Evolutionary conservation across 2,113 vertebrate genomes (phyloP), one percentile per base, ranked within the genome.

Genomic region (Athene cunicularia): DNA sequence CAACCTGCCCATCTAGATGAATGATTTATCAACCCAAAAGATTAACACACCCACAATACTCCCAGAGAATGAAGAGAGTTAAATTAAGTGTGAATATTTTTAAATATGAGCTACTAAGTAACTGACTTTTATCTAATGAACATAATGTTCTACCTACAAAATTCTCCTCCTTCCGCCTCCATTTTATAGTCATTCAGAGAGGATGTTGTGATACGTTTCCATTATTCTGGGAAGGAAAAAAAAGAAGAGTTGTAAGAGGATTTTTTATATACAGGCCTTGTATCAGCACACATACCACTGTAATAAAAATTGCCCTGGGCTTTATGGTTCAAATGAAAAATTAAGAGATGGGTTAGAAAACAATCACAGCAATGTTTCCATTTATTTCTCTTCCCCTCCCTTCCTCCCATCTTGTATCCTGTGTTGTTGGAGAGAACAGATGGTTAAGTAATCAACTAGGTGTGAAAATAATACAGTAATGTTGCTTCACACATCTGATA

Each of bases 401-500:
- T 59, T 95, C 41, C 19, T 88, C 35, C 75, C 4, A 4, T 83
- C 63, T 93, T 71, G 43, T 79, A 84, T 73, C 53, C 50, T 83
- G 37, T 71, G 80, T 53, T 92, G 56, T 80, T 23, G 22, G 76
- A 95, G 62, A 83, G 95, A 97, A 91, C 94, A 97, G 93, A 93
- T 94, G 82, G 89, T 92, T 96, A 94, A 97, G 77, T 76, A 96
- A 95, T 95, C 90, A 96, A 19, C 83, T 93, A 93, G 66, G 88
- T 96, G 92, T 90, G 92, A 97, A 95, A 95, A 96, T 75, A 91
- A 91, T 66, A 86, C 45, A 87, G 71, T 56, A 91, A 91, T 77
- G 59, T 90, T 90, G 86, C 66, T 96, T 96, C 92, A 97, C 87
- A 96, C 87, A 94, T 96, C 77, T 95, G 85, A 94, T 88, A 88